A percentile compares a stretch with the other conserved stretches of the same genome.
These are phyloP conservation scores for Micrastur ruficollis DNA, from an alignment of 2,797 vertebrate species.

Conservation along the genomic window DNA sequence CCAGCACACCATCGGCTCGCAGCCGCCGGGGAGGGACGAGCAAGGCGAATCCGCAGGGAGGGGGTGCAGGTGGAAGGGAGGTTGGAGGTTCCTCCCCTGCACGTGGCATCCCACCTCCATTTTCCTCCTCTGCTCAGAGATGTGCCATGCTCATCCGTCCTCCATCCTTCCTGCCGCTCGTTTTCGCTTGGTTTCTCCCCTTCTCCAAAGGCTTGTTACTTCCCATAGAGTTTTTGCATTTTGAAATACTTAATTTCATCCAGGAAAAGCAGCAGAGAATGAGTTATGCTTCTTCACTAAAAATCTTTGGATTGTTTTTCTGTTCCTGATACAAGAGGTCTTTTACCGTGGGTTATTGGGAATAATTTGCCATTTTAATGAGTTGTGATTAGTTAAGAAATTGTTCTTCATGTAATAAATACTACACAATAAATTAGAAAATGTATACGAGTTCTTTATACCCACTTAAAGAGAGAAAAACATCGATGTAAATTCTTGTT, in stretches of 20 bases:
- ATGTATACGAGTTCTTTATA: conserved; percentile 64
- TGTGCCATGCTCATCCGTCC: background rate
- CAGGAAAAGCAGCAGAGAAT: conserved; percentile 18
- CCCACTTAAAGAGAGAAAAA: conserved; percentile 68
- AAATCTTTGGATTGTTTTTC: conserved; percentile 14
- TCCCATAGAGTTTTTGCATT: background rate
- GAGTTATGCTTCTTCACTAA: conserved; percentile 33
- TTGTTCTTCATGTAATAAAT: conserved; percentile 66
- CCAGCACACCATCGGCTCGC: rapidly evolving
- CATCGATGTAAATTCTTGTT: conserved; percentile 70
- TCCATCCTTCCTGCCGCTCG: background rate
- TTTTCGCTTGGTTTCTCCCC: background rate
- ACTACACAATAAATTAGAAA: conserved; percentile 73
- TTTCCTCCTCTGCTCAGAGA: background rate
- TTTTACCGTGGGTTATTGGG: conserved; percentile 53
- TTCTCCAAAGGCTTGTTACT: background rate
- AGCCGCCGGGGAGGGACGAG: rapidly evolving
- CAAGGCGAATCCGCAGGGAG: background rate
- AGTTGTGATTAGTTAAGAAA: conserved; percentile 72
- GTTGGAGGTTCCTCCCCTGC: background rate
- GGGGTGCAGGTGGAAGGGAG: background rate
- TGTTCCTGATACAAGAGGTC: conserved; percentile 26
- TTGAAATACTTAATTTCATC: conserved; percentile 14
- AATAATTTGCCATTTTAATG: conserved; percentile 72
- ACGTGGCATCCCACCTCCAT: background rate